Evolutionary conservation across 1,140 invertebrate species (phyloP), one percentile per base, ranked within the genome.

Genomic region (Drosophila ogumai): DNA sequence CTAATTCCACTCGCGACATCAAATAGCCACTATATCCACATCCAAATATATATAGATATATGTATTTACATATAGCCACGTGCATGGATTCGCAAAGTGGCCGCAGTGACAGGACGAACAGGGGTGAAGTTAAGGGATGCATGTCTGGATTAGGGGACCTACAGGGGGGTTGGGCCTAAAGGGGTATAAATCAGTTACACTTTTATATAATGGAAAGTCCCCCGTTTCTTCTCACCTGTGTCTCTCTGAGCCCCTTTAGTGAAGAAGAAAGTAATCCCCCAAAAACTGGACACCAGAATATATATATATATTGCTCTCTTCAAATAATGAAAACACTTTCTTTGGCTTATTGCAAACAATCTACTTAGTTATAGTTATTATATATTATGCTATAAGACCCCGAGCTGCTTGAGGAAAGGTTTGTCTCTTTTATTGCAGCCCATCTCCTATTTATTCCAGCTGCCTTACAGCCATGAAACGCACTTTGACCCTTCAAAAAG

Each of bases 1-100:
- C 60, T 90, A 72, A 64, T 72, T 84, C 58, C 74, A 79, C 60
- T 64, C 60, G 31, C 60, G 61, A 87, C 69, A 87, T 73, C 54
- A 59, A 76, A 41, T 40, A 67, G 69, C 52, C 55, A 57, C 54
- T 47, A 67, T 64, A 63, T 71, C 60, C 60, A 76, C 74, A 75
- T 43, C 25, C 40, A 55, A 32, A 38, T 38, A 38, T 55, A 50
- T 50, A 50, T 22, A 22, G 2, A 61, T 56, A 74, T 63, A 36
- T 41, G 40, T 32, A 80, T 40, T 47, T 58, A 57, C 38, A 77
- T 67, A 81, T 41, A 68, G 52, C 55, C 59, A 71, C 41, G 46
- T 63, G 56, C 60, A 66, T 54, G 68, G 25, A 66, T n/a, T 32
- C n/a, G 57, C 32, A n/a, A 44, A 44, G 61, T 44, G 63, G 28